Base-by-base conservation (phyloP, 2,888 invertebrate genomes). In the Chymomyza amoena region DNA sequence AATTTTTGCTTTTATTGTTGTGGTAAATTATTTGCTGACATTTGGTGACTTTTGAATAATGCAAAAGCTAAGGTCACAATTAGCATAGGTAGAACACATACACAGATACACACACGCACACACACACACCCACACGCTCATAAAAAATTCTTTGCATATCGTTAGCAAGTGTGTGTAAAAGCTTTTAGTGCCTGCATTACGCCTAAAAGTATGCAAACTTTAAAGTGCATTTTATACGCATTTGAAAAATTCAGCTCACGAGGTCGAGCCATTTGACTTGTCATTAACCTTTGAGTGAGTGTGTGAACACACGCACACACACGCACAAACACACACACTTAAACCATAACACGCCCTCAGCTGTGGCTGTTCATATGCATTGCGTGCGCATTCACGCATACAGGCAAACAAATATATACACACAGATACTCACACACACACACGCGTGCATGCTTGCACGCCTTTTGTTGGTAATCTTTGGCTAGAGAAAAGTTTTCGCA, bases 131-230 rank as follows among this genome's bases (percentile, higher is more conserved):
- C 36, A 36, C 36, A 36, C 36, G 2, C 36, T 7, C 36, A 9
- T 36, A 6, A 9, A 45, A 45, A 51, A 51, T 54, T 71, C 68
- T 66, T 64, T 36, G 20, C 62, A 54, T 64, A 50, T 25, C n/a
- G 54, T 39, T 65, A 66, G 50, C 57, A 9, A 67, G 62, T 50
- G 66, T 61, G 64, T 20, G 18, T 28, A 76, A 80, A 84, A 79
- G 85, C 85, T 83, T 83, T 84, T 84, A 82, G 80, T 54, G 18
- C 54, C 54, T 45, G 39, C 39, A 45, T 45, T 45, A 54, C 77
- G 79, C 80, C 77, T 75, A 74, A 72, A 71, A 79, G 74, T 72
- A 84, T 82, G 85, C 83, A 77, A 84, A 82, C 67, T 45, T 45
- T 45, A 45, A 45, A 45, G 39, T 45, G 39, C 39, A 45, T 45